phyloP scores from a whole-genome alignment of 2,113 vertebrate species.

The Craseonycteris thonglongyai region DNA sequence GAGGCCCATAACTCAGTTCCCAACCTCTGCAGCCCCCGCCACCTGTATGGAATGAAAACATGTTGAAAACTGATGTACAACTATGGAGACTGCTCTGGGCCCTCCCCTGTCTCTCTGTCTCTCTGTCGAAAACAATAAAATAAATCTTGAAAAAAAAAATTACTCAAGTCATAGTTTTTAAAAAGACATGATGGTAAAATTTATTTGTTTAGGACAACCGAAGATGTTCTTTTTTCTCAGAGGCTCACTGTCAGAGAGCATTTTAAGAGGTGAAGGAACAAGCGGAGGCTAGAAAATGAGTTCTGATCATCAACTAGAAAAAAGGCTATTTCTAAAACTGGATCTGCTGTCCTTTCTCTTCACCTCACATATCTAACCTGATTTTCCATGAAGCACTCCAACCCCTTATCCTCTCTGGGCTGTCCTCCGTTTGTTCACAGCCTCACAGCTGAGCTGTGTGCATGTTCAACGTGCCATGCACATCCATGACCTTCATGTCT shows the following conservation, averaged over 20 bases:
- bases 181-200: neutral
- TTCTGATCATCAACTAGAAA: neutral
- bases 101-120: too few relatives aligned
- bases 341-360: neutral
- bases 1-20: too few relatives aligned
- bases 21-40: too few relatives aligned
- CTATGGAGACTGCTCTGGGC: too few relatives aligned
- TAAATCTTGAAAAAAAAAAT: too few relatives aligned
- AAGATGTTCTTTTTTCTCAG: neutral
- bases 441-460: neutral
- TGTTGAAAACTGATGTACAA: too few relatives aligned
- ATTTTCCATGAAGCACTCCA: neutral
- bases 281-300: neutral
- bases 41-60: too few relatives aligned
- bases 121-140: too few relatives aligned
- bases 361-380: neutral
- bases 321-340: neutral
- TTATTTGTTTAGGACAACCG: neutral
- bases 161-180: neutral
- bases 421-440: neutral
- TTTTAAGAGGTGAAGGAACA: neutral
- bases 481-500: neutral
- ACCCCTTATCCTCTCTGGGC: rapidly evolving
- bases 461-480: rapidly evolving
- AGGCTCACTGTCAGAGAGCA: neutral